Conservation (phyloP, 2,113 vertebrate genomes). For the Pelecanus crispus region DNA sequence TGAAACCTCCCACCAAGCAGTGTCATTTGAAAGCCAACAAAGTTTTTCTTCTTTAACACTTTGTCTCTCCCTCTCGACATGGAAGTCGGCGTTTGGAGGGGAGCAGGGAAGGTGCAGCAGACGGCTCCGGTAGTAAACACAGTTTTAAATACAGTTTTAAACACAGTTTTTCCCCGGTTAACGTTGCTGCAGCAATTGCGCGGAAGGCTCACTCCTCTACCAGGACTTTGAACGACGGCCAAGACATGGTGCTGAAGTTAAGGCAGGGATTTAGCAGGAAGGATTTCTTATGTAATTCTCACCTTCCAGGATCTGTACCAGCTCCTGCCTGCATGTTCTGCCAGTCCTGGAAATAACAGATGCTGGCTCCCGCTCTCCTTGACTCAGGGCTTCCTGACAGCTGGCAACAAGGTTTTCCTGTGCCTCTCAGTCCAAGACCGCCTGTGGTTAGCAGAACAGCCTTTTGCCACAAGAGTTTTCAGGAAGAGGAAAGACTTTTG, state of each 20-base stretch:
- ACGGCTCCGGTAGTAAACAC: not conserved
- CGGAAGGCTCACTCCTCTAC: not conserved
- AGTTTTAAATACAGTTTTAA: too few species aligned
- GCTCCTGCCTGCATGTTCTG: conserved; percentile 30
- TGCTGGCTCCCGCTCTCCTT: conserved; percentile 5
- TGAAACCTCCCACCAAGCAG: not conserved
- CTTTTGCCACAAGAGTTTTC: not conserved
- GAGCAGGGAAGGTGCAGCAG: not conserved
- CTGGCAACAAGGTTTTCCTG: conserved; percentile 23
- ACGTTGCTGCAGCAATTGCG: not conserved
- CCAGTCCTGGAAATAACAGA: not conserved
- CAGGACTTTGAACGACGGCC: not conserved
- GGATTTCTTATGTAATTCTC: conserved; percentile 33
- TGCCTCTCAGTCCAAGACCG: not conserved
- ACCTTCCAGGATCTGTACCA: conserved; percentile 36
- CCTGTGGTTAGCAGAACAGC: not conserved
- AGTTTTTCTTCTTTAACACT: not conserved
- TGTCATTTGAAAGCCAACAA: not conserved
- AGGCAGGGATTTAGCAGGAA: not conserved
- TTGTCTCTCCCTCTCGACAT: not conserved
- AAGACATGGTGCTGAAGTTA: not conserved
- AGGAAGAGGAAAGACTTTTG: not conserved
- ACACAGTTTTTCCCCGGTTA: not conserved
- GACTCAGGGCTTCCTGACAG: conserved; percentile 25
- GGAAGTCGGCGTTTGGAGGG: not conserved